Evolutionary conservation across 2,113 vertebrate species (phyloP).

Genomic region (Sus scrofa): T2T-Sscrofa CM000812.6:271445501-271446000

Average conservation of each 20-base stretch:
- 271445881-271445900: too few species aligned
- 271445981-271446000: too few species aligned
- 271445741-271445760: background rate
- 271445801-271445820: too few species aligned
- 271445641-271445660: too few species aligned
- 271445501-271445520: background rate
- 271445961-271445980: too few species aligned
- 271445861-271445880: too few species aligned
- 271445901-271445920: too few species aligned
- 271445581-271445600: background rate
- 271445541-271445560: background rate
- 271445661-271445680: background rate
- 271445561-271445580: background rate
- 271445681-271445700: background rate
- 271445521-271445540: background rate
- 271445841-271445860: too few species aligned
- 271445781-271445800: background rate
- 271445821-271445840: too few species aligned
- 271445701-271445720: background rate
- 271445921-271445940: too few species aligned
- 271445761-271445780: background rate
- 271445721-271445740: background rate
- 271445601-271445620: background rate
- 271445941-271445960: too few species aligned
- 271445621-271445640: too few species aligned